Percentiles rank a stretch among this genome's conserved stretches.
Conservation (phyloP, 92 coral and sea anemone species). For the Virgularia gustaviana region DNA sequence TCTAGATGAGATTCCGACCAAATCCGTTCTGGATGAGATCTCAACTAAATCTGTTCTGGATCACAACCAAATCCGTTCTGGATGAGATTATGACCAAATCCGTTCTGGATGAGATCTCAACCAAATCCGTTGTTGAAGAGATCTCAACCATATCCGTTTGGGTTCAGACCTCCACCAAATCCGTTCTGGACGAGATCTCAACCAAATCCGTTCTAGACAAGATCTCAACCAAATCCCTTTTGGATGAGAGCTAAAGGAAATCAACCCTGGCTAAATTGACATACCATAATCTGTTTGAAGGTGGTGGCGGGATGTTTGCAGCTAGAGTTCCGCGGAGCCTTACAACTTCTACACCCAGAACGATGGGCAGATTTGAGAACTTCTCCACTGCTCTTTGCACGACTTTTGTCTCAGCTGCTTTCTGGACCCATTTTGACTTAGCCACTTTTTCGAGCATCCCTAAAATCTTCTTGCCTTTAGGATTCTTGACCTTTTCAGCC, state of each 20-base stretch:
- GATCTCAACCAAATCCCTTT: too few species aligned
- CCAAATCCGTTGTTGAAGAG: too few species aligned
- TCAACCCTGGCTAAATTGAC: background rate
- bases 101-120: too few species aligned
- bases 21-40: too few species aligned
- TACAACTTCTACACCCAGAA: slow-evolving; percentile 82
- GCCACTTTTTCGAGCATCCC: slow-evolving; percentile 90
- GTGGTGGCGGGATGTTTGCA: slow-evolving; percentile 94
- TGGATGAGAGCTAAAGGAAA: background rate
- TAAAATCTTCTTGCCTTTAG: slow-evolving; percentile 62
- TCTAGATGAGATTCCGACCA: too few species aligned
- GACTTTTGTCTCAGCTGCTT: slow-evolving; percentile 92
- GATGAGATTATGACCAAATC: too few species aligned
- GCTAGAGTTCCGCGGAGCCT: slow-evolving; percentile 83
- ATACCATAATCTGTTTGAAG: slow-evolving; percentile 95
- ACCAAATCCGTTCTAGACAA: too few species aligned
- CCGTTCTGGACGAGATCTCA: too few species aligned
- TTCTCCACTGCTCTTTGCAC: slow-evolving; percentile 96
- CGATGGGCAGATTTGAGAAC: slow-evolving; percentile 91
- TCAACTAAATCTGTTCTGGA: too few species aligned
- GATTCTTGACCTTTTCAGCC: slow-evolving; percentile 37
- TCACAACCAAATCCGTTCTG: too few species aligned
- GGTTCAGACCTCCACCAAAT: too few species aligned
- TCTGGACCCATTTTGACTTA: slow-evolving; percentile 99
- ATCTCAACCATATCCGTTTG: too few species aligned